A percentile compares a stretch with the other conserved stretches of the same genome.
phyloP scores from a whole-genome alignment of 2,797 vertebrate species.

The Spea hammondii region DNA sequence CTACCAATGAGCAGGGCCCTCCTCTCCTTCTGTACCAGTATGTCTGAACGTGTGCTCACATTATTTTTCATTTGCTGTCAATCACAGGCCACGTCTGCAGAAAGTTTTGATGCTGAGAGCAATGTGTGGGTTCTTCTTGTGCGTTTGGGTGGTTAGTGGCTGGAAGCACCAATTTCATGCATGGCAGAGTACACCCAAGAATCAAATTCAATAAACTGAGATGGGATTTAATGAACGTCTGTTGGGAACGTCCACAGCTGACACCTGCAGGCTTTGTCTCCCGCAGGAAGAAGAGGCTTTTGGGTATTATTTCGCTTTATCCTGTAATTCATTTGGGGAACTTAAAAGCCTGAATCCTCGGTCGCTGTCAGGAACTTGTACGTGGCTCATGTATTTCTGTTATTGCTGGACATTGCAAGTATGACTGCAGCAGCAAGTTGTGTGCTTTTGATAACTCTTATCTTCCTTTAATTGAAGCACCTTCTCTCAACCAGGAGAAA shows the following conservation, averaged over 20 bases:
- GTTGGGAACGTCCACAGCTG: background rate
- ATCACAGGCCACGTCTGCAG: background rate
- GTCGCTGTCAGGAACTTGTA: no score
- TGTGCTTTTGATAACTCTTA: no score
- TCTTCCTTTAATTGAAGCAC: no score
- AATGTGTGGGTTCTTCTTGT: background rate
- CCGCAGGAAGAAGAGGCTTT: background rate
- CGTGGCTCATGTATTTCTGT: no score
- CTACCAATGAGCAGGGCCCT: no score
- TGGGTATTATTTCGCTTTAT: background rate
- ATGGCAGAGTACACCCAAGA: background rate
- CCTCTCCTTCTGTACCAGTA: no score
- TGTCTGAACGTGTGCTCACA: no score
- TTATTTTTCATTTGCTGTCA: no score
- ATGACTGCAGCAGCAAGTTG: no score
- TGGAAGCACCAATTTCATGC: conserved; percentile 1
- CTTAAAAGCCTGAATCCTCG: no score
- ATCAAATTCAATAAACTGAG: background rate
- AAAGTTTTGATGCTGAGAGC: background rate
- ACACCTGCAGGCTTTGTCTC: background rate
- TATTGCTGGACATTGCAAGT: no score
- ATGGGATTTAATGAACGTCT: background rate
- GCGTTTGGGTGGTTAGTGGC: background rate
- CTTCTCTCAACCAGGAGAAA: no score
- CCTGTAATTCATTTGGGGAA: background rate